Evolutionary conservation across 2,797 vertebrate species (phyloP).

Genomic region (Triplophysa yarkandensis): DNA sequence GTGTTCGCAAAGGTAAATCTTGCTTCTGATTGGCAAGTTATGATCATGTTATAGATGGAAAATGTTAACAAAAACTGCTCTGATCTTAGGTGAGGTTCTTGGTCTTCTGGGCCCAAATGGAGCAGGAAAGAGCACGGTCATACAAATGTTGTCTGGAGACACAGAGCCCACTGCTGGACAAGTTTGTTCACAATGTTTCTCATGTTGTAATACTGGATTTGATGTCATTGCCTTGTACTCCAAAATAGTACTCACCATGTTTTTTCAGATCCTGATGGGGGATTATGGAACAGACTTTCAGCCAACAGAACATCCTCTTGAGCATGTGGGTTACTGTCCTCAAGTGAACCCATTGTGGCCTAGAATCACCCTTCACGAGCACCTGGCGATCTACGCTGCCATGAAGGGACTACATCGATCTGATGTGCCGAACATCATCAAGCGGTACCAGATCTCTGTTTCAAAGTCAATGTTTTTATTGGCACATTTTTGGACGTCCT

Average conservation of each 20-base stretch:
- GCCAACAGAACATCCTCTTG: constrained; percentile 59
- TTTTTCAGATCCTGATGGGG: constrained; percentile 82
- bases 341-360: constrained; percentile 89
- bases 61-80: neutral
- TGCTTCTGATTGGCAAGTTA: neutral
- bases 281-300: constrained; percentile 62
- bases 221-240: neutral
- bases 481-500: too few species aligned
- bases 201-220: neutral
- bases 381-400: constrained; percentile 84
- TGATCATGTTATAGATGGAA: neutral
- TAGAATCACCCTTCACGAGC: constrained; percentile 81
- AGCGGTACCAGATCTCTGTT: constrained; percentile 70
- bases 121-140: constrained; percentile 89
- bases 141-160: constrained; percentile 87
- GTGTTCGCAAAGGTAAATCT: constrained; percentile 85
- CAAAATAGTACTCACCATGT: neutral
- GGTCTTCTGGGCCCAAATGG: constrained; percentile 91
- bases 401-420: constrained; percentile 81
- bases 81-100: constrained; percentile 86
- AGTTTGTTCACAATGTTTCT: constrained; percentile 68
- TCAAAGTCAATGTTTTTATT: neutral
- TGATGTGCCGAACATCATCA: constrained; percentile 69
- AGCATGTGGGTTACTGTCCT: constrained; percentile 88
- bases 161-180: constrained; percentile 80